phyloP scores from a whole-genome alignment of 1,140 invertebrate species.

The Cylas formicarius region DNA sequence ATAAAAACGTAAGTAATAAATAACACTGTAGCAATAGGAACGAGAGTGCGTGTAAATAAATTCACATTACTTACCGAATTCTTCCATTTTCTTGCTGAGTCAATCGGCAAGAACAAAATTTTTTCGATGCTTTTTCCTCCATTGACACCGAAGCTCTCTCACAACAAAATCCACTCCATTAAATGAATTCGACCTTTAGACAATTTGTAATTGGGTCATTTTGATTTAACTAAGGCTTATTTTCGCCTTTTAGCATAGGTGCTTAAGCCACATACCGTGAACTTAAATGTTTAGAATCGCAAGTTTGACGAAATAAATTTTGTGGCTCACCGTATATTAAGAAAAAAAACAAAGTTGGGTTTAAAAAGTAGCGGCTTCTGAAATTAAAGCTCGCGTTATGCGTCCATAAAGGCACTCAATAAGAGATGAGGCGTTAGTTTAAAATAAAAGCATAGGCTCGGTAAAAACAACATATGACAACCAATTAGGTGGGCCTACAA shows the following conservation, averaged over 20 bases:
- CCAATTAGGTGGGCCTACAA: conserved; percentile 27
- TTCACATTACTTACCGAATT: conserved; percentile 20
- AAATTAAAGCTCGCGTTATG: conserved; percentile 32
- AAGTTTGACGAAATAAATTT: too few species aligned
- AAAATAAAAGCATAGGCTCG: conserved; percentile 30
- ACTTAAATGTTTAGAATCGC: too few species aligned
- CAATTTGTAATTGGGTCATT: conserved; percentile 31
- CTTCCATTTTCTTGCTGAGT: conserved; percentile 22
- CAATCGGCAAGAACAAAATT: conserved; percentile 24
- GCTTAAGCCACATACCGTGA: too few species aligned
- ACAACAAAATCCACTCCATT: conserved; percentile 19
- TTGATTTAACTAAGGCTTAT: conserved; percentile 28
- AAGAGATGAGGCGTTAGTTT: conserved; percentile 30
- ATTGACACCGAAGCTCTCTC: conserved; percentile 11
- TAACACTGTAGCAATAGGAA: too few species aligned
- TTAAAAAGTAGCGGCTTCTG: conserved; percentile 20
- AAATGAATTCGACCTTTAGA: conserved; percentile 35
- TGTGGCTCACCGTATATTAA: too few species aligned
- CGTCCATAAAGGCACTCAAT: conserved; percentile 30
- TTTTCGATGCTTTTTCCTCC: conserved; percentile 20
- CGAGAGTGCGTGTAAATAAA: conserved; percentile 7
- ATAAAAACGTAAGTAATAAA: too few species aligned
- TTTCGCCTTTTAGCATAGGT: too few species aligned
- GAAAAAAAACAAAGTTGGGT: too few species aligned
- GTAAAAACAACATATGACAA: conserved; percentile 34